Evolutionary conservation across 2,113 vertebrate genomes (phyloP).

Genomic region (Oreochromis spilurus): DNA sequence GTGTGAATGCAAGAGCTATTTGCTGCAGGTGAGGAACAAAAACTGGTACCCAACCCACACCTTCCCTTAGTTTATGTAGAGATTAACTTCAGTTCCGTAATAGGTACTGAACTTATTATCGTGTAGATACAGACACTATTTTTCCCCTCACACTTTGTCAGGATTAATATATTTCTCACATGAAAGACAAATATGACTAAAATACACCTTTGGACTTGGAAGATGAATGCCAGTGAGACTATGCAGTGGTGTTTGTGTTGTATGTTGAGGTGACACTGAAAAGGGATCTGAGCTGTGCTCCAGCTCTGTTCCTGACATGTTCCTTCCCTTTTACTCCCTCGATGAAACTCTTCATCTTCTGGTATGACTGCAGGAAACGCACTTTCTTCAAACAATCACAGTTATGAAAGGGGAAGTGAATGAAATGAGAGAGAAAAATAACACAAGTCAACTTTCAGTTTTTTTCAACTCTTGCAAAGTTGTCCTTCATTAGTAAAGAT

Average conservation of each 20-base stretch:
- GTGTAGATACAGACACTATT: conserved; percentile 2
- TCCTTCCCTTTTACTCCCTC: conserved; percentile 1
- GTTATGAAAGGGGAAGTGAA: background rate
- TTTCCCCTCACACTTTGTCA: conserved; percentile 13
- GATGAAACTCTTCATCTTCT: conserved; percentile 18
- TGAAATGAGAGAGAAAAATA: background rate
- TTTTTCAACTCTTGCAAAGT: background rate
- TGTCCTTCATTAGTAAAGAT: background rate
- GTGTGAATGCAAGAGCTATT: background rate
- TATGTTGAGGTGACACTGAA: conserved; percentile 10
- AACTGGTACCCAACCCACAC: background rate
- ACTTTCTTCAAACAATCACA: background rate
- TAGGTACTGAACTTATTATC: conserved; percentile 29
- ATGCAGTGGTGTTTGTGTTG: conserved; percentile 12
- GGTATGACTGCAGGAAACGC: background rate
- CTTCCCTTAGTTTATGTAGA: conserved; percentile 7
- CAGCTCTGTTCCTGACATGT: conserved; percentile 25
- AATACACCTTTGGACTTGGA: conserved; percentile 25
- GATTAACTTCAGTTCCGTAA: conserved; percentile 36
- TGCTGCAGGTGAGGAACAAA: background rate
- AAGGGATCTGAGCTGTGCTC: conserved; percentile 11
- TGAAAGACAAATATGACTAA: conserved; percentile 50
- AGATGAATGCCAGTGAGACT: conserved; percentile 17
- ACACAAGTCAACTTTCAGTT: background rate
- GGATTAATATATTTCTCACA: conserved; percentile 48